phyloP scores from a whole-genome alignment of 2,888 invertebrate genomes.

The Platypus cylindrus region DNA sequence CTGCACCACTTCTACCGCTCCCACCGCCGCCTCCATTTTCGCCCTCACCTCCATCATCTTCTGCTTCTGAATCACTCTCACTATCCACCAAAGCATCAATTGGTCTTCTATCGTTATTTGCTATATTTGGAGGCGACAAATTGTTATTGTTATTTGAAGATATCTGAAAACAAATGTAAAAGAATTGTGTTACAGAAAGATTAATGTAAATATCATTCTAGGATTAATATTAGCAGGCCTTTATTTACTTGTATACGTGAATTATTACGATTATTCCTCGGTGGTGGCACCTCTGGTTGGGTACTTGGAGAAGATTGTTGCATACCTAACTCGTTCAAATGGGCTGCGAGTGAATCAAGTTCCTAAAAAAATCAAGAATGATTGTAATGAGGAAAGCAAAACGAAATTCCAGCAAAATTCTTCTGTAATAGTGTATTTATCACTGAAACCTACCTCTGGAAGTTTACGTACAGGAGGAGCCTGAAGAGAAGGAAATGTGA shows the following conservation, averaged over 20 bases:
- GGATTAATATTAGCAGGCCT: too few relatives aligned
- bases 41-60: conserved; percentile 59
- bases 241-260: conserved; percentile 15
- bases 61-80: conserved; percentile 72
- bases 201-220: too few relatives aligned
- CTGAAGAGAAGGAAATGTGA: conserved; percentile 43
- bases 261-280: conserved; percentile 42
- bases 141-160: conserved; percentile 25
- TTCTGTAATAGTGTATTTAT: too few relatives aligned
- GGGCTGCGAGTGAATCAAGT: conserved; percentile 90
- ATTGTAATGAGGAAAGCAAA: not conserved
- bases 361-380: conserved; percentile 51
- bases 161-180: conserved; percentile 1
- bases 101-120: conserved; percentile 37
- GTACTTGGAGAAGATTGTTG: conserved; percentile 38
- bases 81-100: conserved; percentile 58
- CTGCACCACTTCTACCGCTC: conserved; percentile 54
- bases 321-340: conserved; percentile 83
- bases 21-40: conserved; percentile 57
- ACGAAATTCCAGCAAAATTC: conserved; percentile 5
- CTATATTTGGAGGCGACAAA: conserved; percentile 28
- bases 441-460: conserved; percentile 85
- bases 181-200: not conserved
- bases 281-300: conserved; percentile 55
- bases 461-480: conserved; percentile 80